Conservation (phyloP, 92 coral and sea anemone genomes). For the Chrysogorgia sp. region DNA sequence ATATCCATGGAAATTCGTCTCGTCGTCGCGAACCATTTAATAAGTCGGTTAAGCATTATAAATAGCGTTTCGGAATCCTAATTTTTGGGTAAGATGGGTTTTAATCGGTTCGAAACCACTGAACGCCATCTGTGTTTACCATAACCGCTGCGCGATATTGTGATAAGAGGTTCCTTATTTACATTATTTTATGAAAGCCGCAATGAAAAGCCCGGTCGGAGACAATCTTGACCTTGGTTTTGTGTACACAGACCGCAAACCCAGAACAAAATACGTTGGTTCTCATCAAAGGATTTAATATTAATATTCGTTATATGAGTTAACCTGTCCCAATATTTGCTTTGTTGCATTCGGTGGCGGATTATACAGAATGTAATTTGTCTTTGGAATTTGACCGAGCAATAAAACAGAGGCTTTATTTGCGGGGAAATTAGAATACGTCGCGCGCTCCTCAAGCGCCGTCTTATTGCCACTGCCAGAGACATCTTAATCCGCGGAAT, state of each 20-base stretch:
- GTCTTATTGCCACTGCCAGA: neutral
- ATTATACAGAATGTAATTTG: constrained; percentile 29
- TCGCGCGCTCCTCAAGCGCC: neutral
- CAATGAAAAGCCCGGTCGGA: constrained; percentile 36
- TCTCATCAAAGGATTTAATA: constrained; percentile 26
- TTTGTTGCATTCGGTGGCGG: neutral
- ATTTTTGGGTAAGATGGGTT: constrained; percentile 14
- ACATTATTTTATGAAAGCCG: constrained; percentile 29
- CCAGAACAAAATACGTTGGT: neutral
- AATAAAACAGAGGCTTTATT: neutral
- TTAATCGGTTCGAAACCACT: constrained; percentile 19
- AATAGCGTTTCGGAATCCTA: constrained; percentile 9
- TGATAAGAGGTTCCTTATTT: constrained; percentile 37
- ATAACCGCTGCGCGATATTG: constrained; percentile 25
- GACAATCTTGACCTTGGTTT: constrained; percentile 4
- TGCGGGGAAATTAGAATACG: neutral
- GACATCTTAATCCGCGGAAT: neutral
- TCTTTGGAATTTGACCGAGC: constrained; percentile 10
- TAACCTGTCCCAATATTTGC: constrained; percentile 46
- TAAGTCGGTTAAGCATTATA: neutral
- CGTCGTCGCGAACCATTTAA: constrained; percentile 1
- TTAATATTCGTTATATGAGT: constrained; percentile 44
- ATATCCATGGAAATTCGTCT: too few species aligned
- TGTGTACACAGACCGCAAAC: constrained; percentile 29
- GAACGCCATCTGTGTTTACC: constrained; percentile 42